Evolutionary conservation across 2,113 vertebrate species (phyloP), one percentile per base, ranked within the genome.

Genomic region (Proterorhinus semilunaris): DNA sequence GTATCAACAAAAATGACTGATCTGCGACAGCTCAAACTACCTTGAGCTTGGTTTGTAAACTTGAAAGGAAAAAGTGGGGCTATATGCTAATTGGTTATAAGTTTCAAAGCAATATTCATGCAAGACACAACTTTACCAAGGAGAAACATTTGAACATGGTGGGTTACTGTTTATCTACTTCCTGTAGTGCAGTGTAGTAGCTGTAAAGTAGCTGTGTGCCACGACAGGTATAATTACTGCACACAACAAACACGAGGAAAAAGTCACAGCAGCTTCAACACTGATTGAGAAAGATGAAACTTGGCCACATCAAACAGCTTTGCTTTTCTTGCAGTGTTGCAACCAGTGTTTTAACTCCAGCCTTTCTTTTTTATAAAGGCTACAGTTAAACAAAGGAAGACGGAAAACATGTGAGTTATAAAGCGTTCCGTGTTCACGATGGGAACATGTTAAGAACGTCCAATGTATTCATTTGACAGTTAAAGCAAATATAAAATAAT

Each of bases 281-380:
- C 68, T 80, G 53, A 78, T 66, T 64, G 9, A 10, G 44, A 72
- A 44, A 59, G 16, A 57, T 15, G 68, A 69, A 12, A 69, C 62
- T 51, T 27, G 21, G 74, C 80, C 86, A 81, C 83, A 84, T 74
- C 71, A 52, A 76, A 64, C 15, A 45, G 72, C 80, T 68, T 61
- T 78, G 76, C 52, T 46, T 74, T 12, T 67, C 44, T 72, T 51
- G 46, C 62, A 46, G 59, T 42, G 48, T 51, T 59, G 65, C 69
- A 68, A 55, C 46, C 36, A 47, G 8, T 6, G 4, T 7, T 10
- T 49, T 52, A 47, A 68, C 16, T 36, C 27, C 27, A 36, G 27
- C 27, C 27, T 36, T 36, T 36, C 27, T 36, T 36, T 21, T 36
- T 36, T 36, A 36, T 63, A 10, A 43, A 3, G 49, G 47, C 2